Evolutionary conservation across 2,888 invertebrate species (phyloP), one percentile per base, ranked within the genome.

Genomic region (Callinectes sapidus): DNA sequence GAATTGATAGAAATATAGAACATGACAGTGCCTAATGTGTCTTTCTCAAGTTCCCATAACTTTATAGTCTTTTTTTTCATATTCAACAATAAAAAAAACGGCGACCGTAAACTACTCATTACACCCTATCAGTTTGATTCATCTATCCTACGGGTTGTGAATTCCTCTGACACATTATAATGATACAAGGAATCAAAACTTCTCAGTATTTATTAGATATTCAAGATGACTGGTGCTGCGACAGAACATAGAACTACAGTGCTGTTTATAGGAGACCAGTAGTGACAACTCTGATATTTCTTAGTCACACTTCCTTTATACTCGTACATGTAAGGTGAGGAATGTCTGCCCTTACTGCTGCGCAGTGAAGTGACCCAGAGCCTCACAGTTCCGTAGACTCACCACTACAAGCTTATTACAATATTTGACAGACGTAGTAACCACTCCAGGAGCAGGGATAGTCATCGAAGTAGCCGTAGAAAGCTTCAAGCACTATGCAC

Each of bases 391-490:
- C 48, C 10, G 5, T 48, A 48, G 6, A 48, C 48, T 48, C 48
- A n/a, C 71, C 48, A 48, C 48, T 10, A 48, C 3, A 10, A 71
- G 28, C 10, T 71, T 71, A 71, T 13, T 71, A n/a, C 71, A 71
- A 28, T 71, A 71, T 28, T 87, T 54, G 87, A 48, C 87, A 87
- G 48, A 54, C 16, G n/a, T 42, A 87, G 87, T 2, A 87, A 23
- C 71, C 87, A 13, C 18, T 18, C 14, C 35, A 10, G 13, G 81
- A 81, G 35, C 81, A 81, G 14, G 3, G 32, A 2, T 16, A 13
- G 18, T 81, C 81, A 32, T 81, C 32, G 81, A 81, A 81, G 81
- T 81, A 81, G 35, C 81, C 81, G 35, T 81, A 35, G 3, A 32
- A 1, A 14, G 16, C 32, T 10, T 10, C 32, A 35, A 81, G 16